phyloP scores from a whole-genome alignment of 2,888 invertebrate genomes.

The Drosophila lacicola region DNA sequence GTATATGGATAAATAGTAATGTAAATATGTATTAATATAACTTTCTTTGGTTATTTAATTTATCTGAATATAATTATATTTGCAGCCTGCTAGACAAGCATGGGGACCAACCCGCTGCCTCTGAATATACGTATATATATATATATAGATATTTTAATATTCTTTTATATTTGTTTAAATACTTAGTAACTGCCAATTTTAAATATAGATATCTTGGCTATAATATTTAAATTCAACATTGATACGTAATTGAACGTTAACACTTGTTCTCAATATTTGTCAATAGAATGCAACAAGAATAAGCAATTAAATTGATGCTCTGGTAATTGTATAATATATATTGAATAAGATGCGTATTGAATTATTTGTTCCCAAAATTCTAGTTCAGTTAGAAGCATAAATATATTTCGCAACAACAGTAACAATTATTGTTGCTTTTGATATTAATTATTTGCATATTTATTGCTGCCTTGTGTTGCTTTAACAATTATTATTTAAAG shows the following conservation, averaged over 20 bases:
- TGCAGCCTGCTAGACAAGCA: slow-evolving; percentile 32
- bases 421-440: slow-evolving; percentile 1
- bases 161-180: not conserved
- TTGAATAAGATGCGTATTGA: not conserved
- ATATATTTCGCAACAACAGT: slow-evolving; percentile 3
- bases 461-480: slow-evolving; percentile 2
- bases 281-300: slow-evolving; percentile 20
- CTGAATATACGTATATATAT: slow-evolving; percentile 17
- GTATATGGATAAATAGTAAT: slow-evolving; percentile 7
- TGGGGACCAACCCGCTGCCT: slow-evolving; percentile 53
- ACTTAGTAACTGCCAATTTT: slow-evolving; percentile 3
- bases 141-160: not conserved
- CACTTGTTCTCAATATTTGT: slow-evolving; percentile 16
- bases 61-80: slow-evolving; percentile 27
- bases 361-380: slow-evolving; percentile 24
- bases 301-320: slow-evolving; percentile 24
- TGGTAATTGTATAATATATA: slow-evolving; percentile 10
- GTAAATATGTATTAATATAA: slow-evolving; percentile 5
- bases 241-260: slow-evolving; percentile 46
- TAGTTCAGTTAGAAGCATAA: slow-evolving; percentile 2
- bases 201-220: slow-evolving; percentile 18
- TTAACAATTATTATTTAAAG: not conserved
- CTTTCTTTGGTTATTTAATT: slow-evolving; percentile 3
- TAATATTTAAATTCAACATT: slow-evolving; percentile 33
- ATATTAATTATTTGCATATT: not conserved